A percentile compares a stretch with the other conserved stretches of the same genome.
Conservation (phyloP, 2,113 vertebrate genomes). For the Setophaga petechia region DNA sequence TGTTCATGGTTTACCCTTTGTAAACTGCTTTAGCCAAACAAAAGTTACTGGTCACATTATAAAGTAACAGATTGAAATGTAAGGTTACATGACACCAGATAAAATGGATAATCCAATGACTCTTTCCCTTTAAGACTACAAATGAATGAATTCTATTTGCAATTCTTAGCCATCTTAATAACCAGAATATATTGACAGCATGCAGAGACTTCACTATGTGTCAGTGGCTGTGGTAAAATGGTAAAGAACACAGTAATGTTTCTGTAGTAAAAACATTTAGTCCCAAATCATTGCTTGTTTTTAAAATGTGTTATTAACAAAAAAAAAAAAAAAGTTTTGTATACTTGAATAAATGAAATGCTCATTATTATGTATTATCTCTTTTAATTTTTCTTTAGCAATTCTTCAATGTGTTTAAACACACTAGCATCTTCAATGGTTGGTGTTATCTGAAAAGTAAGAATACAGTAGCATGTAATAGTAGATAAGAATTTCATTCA, state of each 20-base stretch:
- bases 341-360: not conserved
- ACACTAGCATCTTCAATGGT: constrained; percentile 91
- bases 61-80: not conserved
- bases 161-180: not conserved
- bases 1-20: not conserved
- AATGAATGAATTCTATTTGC: not conserved
- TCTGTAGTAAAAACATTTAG: not conserved
- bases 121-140: not conserved
- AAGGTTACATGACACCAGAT: not conserved
- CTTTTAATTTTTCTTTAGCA: constrained; percentile 64
- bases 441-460: constrained; percentile 82
- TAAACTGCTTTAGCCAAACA: not conserved
- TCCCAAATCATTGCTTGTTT: not conserved
- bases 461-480: not conserved
- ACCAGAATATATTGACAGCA: not conserved
- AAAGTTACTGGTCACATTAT: not conserved
- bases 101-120: not conserved
- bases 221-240: not conserved
- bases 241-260: not conserved
- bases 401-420: constrained; percentile 86
- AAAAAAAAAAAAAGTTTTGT: not conserved
- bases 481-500: not conserved
- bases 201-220: not conserved
- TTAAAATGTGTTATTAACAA: not conserved
- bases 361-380: not conserved